Evolutionary conservation across 2,113 vertebrate genomes (phyloP).

Genomic region (Apus apus): DNA sequence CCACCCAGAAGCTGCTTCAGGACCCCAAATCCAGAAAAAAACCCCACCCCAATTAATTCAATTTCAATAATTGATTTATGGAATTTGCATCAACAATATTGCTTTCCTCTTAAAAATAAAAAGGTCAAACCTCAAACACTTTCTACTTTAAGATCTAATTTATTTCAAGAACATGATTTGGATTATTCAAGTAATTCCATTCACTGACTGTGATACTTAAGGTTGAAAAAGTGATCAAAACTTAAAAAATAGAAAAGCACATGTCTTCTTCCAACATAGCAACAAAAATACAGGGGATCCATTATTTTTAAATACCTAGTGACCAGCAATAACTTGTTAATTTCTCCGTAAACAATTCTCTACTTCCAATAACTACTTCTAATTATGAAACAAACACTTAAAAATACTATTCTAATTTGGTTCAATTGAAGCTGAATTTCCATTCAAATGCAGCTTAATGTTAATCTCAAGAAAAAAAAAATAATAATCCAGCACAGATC

Average conservation of each 20-base stretch:
- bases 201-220: background rate
- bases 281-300: background rate
- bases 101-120: background rate
- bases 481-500: background rate
- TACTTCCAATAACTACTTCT: background rate
- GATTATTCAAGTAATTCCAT: background rate
- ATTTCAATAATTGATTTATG: background rate
- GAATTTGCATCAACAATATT: background rate
- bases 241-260: background rate
- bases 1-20: background rate
- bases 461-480: background rate
- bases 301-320: background rate
- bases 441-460: slow-evolving; percentile 25
- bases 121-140: background rate
- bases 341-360: background rate
- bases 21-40: background rate
- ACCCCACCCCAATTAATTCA: background rate
- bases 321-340: background rate
- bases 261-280: background rate
- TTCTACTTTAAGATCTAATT: background rate
- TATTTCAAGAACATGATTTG: background rate
- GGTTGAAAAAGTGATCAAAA: background rate
- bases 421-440: background rate
- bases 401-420: background rate
- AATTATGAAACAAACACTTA: background rate